Conservation (phyloP, 2,888 invertebrate genomes). For the Calliscelio sp. region DNA sequence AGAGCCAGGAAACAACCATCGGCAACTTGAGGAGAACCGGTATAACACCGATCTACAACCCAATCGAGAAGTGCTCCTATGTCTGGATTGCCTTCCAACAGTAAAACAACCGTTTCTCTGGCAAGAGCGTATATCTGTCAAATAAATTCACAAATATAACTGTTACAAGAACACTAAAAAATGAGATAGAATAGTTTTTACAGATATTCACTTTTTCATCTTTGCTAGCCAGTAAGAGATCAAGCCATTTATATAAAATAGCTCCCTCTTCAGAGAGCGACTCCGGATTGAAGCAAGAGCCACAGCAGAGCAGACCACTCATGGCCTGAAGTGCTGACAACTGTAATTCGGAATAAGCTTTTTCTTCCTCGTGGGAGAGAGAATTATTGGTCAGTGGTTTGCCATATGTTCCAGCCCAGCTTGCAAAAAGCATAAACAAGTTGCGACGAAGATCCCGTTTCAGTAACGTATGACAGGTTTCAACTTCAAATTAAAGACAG, state of each 20-base stretch:
- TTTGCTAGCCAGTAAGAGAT: constrained; percentile 94
- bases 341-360: constrained; percentile 86
- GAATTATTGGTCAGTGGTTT: constrained; percentile 87
- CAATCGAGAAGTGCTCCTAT: constrained; percentile 97
- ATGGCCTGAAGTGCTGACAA: constrained; percentile 92
- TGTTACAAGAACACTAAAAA: too few relatives aligned
- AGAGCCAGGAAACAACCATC: constrained; percentile 98
- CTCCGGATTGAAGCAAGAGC: constrained; percentile 95
- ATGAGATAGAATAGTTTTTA: too few relatives aligned
- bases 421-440: constrained; percentile 96
- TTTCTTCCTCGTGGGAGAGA: constrained; percentile 81
- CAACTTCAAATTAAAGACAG: constrained; percentile 89
- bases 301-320: constrained; percentile 98
- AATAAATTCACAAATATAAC: background rate
- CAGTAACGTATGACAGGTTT: constrained; percentile 93
- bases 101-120: constrained; percentile 96
- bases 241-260: constrained; percentile 96
- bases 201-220: constrained; percentile 90
- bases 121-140: constrained; percentile 94
- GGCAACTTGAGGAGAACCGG: constrained; percentile 95
- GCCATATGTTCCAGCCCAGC: constrained; percentile 97
- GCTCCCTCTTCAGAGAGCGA: constrained; percentile 96
- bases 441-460: constrained; percentile 95
- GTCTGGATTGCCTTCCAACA: constrained; percentile 98
- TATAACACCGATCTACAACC: constrained; percentile 99